Evolutionary conservation across 2,113 vertebrate species (phyloP).

Genomic region (Maccullochella peelii): DNA sequence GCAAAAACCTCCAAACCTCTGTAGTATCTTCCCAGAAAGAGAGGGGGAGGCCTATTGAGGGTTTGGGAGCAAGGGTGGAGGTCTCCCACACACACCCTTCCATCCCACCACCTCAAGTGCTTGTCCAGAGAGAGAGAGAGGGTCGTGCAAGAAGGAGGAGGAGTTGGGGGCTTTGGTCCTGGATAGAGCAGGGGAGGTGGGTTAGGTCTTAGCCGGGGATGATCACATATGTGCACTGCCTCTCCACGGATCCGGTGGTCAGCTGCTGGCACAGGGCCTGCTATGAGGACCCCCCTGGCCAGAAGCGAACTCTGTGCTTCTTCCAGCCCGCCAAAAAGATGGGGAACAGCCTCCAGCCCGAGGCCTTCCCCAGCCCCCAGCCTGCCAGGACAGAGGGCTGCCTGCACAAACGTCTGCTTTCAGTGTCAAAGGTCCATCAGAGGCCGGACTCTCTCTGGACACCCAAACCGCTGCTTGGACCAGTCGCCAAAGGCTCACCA

Average conservation of each 20-base stretch:
- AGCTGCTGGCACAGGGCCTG: conserved; percentile 86
- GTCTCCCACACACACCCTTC: conserved; percentile 37
- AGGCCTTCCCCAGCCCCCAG: conserved; percentile 48
- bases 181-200: conserved; percentile 57
- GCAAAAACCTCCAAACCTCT: conserved; percentile 68
- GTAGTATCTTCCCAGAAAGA: conserved; percentile 44
- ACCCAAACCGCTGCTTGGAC: conserved; percentile 83
- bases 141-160: conserved; percentile 64
- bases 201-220: conserved; percentile 79
- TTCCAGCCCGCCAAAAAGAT: conserved; percentile 80
- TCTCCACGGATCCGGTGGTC: conserved; percentile 84
- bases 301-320: conserved; percentile 80
- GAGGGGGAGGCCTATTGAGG: conserved; percentile 57
- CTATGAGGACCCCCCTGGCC: conserved; percentile 80
- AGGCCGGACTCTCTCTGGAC: conserved; percentile 86
- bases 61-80: conserved; percentile 49
- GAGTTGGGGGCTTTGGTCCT: conserved; percentile 56
- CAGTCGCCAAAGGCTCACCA: conserved; percentile 33
- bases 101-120: conserved; percentile 67
- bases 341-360: conserved; percentile 84
- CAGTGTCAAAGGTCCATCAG: conserved; percentile 83
- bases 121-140: conserved; percentile 61
- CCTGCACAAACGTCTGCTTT: conserved; percentile 84
- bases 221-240: conserved; percentile 88
- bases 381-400: conserved; percentile 66